Evolutionary conservation across 2,888 invertebrate species (phyloP), one percentile per base, ranked within the genome.

Genomic region (Drosophila paranaensis): DNA sequence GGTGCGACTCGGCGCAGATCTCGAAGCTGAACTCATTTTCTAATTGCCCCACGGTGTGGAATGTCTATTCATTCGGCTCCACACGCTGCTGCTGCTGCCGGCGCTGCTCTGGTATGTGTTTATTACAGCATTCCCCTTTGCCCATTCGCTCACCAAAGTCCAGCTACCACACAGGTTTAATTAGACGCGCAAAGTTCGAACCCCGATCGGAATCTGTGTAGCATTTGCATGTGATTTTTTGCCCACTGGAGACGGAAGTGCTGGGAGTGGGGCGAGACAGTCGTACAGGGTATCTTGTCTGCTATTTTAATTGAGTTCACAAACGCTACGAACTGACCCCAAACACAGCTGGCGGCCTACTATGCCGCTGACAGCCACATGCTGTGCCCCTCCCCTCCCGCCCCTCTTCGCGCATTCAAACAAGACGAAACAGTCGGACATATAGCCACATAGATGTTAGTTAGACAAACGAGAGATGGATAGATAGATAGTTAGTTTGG

Each of bases 261-360:
- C n/a, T 20, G 35, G 16, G 50, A 35, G 50, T 20, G 50, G 33
- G 50, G 50, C 16, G 13, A n/a, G n/a, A 27, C 54, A 11, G 10
- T n/a, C 6, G 56, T 65, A 42, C 30, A 53, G 35, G 45, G 57
- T 50, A 81, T 64, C 39, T 27, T 69, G 82, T 84, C 83, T 80
- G 81, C 76, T 86, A 81, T 88, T 84, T 84, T 84, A 88, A 84
- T 88, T 84, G 84, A 84, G 84, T 88, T 84, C 89, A 88, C 84
- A 88, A 88, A 82, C 67, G 71, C 70, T 67, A 35, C 48, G 20
- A 65, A 48, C 62, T 74, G 81, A 75, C 70, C 82, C 73, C 63
- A 35, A 20, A 71, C 89, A 71, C 85, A 87, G 85, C 85, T 77
- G 85, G 85, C 72, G 68, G 67, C 57, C 79, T 20, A 71, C 71